Percentiles rank a stretch among this genome's conserved stretches.
Evolutionary conservation across 2,888 invertebrate genomes (phyloP).

Genomic region (Cephus runcator): DNA sequence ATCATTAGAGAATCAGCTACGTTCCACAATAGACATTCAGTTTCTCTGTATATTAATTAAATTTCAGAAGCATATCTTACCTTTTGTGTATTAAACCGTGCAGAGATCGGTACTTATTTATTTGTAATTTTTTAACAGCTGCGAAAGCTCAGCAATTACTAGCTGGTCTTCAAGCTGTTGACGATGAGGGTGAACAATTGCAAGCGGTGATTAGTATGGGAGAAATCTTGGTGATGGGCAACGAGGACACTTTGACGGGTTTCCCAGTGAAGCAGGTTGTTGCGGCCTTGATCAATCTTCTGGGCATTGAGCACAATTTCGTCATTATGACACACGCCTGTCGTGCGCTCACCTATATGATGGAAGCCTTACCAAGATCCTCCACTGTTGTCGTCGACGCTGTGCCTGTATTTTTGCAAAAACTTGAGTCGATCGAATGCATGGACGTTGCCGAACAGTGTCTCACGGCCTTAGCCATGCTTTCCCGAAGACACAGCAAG

Average conservation of each 20-base stretch:
- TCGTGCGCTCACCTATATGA: conserved; percentile 98
- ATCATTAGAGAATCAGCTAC: background rate
- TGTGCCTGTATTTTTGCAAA: conserved; percentile 96
- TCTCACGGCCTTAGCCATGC: conserved; percentile 95
- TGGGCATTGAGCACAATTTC: conserved; percentile 98
- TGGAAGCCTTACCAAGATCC: conserved; percentile 97
- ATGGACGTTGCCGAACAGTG: conserved; percentile 99
- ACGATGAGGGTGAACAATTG: conserved; percentile 95
- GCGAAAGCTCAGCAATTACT: conserved; percentile 94
- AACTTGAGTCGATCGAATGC: conserved; percentile 96
- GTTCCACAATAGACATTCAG: background rate
- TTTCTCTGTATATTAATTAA: background rate
- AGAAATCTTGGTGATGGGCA: conserved; percentile 98
- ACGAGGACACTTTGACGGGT: conserved; percentile 97
- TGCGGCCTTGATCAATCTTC: conserved; percentile 89
- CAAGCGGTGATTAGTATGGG: conserved; percentile 99
- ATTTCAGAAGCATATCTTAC: conserved; percentile 15
- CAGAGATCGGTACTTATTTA: background rate
- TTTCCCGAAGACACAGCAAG: conserved; percentile 96
- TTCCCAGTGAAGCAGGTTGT: conserved; percentile 98
- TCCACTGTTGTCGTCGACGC: conserved; percentile 96
- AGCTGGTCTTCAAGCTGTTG: conserved; percentile 90
- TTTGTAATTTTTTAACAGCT: conserved; percentile 64
- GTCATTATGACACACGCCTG: conserved; percentile 99
- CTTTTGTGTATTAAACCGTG: conserved; percentile 7